Evolutionary conservation across 2,113 vertebrate genomes (phyloP).

Genomic region (Phylloscopus whistleri): DNA sequence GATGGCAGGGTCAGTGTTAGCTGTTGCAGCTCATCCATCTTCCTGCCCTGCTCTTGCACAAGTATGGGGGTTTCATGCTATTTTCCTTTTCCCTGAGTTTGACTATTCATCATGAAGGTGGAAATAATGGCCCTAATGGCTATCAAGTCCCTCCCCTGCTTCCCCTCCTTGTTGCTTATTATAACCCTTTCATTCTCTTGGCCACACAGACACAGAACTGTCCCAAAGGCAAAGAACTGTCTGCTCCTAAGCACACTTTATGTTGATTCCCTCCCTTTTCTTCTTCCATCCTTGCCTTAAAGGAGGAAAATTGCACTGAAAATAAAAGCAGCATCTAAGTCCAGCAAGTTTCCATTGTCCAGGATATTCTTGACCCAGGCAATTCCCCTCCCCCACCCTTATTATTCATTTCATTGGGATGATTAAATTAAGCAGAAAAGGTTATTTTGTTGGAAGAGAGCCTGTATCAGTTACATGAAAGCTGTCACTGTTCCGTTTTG

Average conservation of each 20-base stretch:
- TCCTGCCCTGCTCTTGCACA: neutral
- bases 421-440: constrained; percentile 51
- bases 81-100: neutral
- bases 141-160: neutral
- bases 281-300: neutral
- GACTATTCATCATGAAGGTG: neutral
- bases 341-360: constrained; percentile 1
- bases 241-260: neutral
- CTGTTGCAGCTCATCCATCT: neutral
- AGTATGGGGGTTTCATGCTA: neutral
- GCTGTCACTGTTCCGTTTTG: constrained; percentile 55
- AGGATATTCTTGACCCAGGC: constrained; percentile 21
- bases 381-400: neutral
- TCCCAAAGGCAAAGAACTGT: neutral
- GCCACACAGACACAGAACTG: neutral
- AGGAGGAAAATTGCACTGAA: neutral
- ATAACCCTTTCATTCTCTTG: neutral
- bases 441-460: constrained; percentile 57
- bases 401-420: constrained; percentile 40
- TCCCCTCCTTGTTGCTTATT: neutral
- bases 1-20: neutral
- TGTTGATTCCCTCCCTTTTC: neutral
- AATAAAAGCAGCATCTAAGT: neutral
- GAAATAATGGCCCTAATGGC: constrained; percentile 20
- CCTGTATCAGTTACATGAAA: constrained; percentile 47